Evolutionary conservation across 2,888 invertebrate genomes (phyloP).

Genomic region (Plebejus anna): DNA sequence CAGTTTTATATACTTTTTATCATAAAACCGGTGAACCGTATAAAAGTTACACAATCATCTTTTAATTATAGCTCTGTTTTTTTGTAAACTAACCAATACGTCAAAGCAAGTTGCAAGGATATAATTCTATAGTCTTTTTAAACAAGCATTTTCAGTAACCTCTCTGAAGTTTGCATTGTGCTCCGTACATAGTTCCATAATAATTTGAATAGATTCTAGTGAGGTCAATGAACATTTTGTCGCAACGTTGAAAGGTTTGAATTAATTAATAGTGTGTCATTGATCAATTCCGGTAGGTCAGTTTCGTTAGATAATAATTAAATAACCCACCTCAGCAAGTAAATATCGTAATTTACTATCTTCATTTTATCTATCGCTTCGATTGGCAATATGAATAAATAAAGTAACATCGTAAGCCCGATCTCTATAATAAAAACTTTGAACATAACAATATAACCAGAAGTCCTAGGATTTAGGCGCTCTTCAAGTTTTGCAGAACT

Average conservation of each 20-base stretch:
- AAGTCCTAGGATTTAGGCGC: background rate
- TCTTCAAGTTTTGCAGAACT: background rate
- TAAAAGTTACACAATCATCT: background rate
- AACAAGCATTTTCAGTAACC: background rate
- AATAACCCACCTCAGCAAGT: background rate
- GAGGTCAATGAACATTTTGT: background rate
- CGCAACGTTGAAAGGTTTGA: background rate
- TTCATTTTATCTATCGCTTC: background rate
- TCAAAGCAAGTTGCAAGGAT: background rate
- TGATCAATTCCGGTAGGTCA: background rate
- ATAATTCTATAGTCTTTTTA: background rate
- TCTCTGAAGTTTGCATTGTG: background rate
- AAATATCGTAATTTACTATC: background rate
- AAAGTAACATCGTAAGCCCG: slow-evolving; percentile 2
- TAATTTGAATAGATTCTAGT: background rate
- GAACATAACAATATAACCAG: background rate
- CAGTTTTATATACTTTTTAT: background rate
- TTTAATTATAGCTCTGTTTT: background rate
- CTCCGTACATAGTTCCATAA: background rate
- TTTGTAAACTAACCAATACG: background rate
- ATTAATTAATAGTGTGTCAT: background rate
- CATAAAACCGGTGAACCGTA: background rate
- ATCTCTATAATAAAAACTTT: slow-evolving; percentile 7
- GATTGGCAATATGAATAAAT: slow-evolving; percentile 6
- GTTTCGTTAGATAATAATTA: background rate